A percentile compares a stretch with the other conserved stretches of the same genome.
Conservation (phyloP, 2,113 vertebrate genomes). For the Hemiscyllium ocellatum region DNA sequence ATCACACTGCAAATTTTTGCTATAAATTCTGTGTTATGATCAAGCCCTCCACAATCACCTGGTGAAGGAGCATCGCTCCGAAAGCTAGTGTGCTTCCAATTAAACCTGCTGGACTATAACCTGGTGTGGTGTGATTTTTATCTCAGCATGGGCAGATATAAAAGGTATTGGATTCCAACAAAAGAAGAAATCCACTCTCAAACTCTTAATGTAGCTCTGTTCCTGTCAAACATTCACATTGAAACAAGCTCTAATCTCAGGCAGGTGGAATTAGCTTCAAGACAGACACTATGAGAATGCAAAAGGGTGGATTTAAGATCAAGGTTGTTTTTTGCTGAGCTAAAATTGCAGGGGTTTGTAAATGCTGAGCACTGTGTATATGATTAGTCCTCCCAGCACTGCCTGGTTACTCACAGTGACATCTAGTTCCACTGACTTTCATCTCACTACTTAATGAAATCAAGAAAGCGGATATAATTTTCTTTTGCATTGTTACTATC, state of each 20-base stretch:
- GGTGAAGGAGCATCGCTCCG: too few relatives aligned
- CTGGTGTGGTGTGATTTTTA: too few relatives aligned
- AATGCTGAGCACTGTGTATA: not conserved
- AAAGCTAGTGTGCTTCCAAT: too few relatives aligned
- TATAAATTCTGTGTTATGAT: too few relatives aligned
- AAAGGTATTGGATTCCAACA: not conserved
- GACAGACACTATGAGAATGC: not conserved
- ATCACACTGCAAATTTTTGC: too few relatives aligned
- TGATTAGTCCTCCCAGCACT: not conserved
- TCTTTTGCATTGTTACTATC: not conserved
- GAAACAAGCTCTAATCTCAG: not conserved
- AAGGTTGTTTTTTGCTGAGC: not conserved
- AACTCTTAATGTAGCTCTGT: not conserved
- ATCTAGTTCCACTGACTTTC: not conserved
- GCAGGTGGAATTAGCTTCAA: not conserved
- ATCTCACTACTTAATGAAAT: not conserved
- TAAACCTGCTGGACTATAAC: too few relatives aligned
- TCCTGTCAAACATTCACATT: not conserved
- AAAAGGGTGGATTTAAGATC: conserved; percentile 12
- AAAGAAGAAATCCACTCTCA: not conserved
- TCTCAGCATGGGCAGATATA: not conserved
- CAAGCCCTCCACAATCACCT: too few relatives aligned
- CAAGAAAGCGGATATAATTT: not conserved
- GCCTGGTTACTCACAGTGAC: not conserved
- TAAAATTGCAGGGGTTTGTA: not conserved